Percentiles rank a stretch among this genome's conserved stretches.
Conservation (phyloP, 1,140 invertebrate genomes). For the Drosophila bocki region DNA sequence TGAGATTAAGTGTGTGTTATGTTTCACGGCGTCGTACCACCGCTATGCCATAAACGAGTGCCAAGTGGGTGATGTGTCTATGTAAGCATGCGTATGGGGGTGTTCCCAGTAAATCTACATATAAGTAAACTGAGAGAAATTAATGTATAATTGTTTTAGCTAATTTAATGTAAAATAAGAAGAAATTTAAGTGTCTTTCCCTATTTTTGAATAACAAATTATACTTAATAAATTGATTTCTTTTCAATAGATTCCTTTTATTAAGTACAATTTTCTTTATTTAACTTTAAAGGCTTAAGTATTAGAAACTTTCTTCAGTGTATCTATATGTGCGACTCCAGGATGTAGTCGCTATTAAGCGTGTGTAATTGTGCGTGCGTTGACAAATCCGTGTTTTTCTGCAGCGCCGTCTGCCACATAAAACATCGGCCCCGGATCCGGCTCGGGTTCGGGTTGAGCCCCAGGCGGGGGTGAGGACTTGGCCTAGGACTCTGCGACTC, state of each 20-base stretch:
- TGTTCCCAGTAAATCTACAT: slow-evolving; percentile 19
- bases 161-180: background rate
- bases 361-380: slow-evolving; percentile 80
- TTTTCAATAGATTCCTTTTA: background rate
- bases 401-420: slow-evolving; percentile 60
- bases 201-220: background rate
- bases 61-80: slow-evolving; percentile 58
- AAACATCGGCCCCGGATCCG: slow-evolving; percentile 42
- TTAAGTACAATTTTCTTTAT: background rate
- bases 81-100: slow-evolving; percentile 33
- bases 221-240: background rate
- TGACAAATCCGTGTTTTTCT: slow-evolving; percentile 77
- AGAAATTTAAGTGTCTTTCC: background rate
- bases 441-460: slow-evolving; percentile 29
- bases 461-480: slow-evolving; percentile 4
- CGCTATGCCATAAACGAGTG: slow-evolving; percentile 37
- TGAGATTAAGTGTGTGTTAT: slow-evolving; percentile 75
- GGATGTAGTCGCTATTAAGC: slow-evolving; percentile 71
- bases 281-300: background rate
- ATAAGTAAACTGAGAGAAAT: slow-evolving; percentile 4
- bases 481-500: slow-evolving; percentile 21
- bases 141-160: background rate
- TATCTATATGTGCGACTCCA: slow-evolving; percentile 17
- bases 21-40: slow-evolving; percentile 37
- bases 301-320: background rate